A percentile compares a stretch with the other conserved stretches of the same genome.
Conservation (phyloP, 2,113 vertebrate genomes). For the Lampris incognitus region DNA sequence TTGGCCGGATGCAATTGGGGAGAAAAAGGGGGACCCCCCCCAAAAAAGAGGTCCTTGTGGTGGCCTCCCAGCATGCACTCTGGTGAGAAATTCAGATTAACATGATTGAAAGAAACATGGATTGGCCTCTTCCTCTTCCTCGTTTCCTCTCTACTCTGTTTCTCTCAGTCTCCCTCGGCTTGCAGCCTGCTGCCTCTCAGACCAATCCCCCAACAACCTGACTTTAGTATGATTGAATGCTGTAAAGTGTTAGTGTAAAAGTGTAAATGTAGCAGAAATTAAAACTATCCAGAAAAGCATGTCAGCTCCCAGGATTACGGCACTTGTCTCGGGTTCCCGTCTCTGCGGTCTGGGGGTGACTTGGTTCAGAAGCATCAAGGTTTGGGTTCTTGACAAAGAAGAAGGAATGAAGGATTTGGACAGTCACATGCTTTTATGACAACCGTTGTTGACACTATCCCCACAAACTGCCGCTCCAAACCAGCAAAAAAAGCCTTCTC, state of each 20-base stretch:
- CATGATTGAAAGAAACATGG: background rate
- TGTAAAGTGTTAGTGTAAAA: no score
- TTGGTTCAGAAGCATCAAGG: constrained; percentile 23
- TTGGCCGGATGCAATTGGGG: no score
- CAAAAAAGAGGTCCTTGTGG: background rate
- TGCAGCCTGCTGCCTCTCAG: no score
- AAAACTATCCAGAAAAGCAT: background rate
- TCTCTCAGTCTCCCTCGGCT: background rate
- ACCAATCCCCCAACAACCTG: background rate
- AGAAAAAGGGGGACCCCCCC: no score
- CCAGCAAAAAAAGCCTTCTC: background rate
- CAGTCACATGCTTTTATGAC: background rate
- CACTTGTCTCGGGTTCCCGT: constrained; percentile 29
- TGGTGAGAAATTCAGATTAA: background rate
- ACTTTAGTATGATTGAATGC: background rate
- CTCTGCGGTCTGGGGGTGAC: constrained; percentile 24
- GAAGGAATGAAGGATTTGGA: constrained; percentile 7
- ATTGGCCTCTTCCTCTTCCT: background rate
- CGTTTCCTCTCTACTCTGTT: background rate
- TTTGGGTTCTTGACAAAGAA: constrained; percentile 20
- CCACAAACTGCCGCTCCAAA: constrained; percentile 39
- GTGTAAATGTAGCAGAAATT: no score
- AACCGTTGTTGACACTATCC: constrained; percentile 15
- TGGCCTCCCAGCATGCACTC: background rate
- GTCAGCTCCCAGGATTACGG: constrained; percentile 7